Conservation (phyloP, 2,797 vertebrate genomes). For the Arvicola amphibius region DNA sequence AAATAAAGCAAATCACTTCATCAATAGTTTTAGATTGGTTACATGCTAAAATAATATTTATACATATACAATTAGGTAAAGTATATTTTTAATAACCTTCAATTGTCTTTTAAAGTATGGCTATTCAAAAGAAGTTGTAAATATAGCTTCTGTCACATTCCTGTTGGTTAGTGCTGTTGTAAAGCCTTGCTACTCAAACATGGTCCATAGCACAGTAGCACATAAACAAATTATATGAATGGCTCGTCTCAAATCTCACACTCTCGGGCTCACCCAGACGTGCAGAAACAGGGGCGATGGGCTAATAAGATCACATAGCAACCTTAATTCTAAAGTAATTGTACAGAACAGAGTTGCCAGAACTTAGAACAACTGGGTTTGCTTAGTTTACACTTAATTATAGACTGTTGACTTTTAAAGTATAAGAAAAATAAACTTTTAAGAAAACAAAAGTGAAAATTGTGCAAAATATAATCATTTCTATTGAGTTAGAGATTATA, state of each 20-base stretch:
- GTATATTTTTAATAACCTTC: background rate
- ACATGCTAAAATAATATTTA: background rate
- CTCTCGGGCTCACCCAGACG: background rate
- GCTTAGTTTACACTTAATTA: conserved; percentile 2
- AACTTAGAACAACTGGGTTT: background rate
- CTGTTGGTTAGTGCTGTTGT: background rate
- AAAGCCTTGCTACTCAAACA: background rate
- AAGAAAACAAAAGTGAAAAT: background rate
- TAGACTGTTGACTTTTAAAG: background rate
- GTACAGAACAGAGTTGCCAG: background rate
- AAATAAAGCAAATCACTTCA: background rate
- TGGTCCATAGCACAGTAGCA: background rate
- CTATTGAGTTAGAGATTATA: background rate
- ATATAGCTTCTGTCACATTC: background rate
- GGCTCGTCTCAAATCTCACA: background rate
- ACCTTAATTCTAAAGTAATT: background rate
- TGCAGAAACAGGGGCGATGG: background rate
- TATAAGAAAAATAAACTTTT: background rate
- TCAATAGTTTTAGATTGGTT: conserved; percentile 4
- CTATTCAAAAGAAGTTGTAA: background rate
- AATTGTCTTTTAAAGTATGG: background rate
- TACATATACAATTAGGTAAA: background rate
- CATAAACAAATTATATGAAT: background rate
- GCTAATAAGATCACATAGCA: background rate
- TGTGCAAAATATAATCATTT: background rate